Evolutionary conservation across 2,888 invertebrate genomes (phyloP).

Genomic region (Polyploca ridens): DNA sequence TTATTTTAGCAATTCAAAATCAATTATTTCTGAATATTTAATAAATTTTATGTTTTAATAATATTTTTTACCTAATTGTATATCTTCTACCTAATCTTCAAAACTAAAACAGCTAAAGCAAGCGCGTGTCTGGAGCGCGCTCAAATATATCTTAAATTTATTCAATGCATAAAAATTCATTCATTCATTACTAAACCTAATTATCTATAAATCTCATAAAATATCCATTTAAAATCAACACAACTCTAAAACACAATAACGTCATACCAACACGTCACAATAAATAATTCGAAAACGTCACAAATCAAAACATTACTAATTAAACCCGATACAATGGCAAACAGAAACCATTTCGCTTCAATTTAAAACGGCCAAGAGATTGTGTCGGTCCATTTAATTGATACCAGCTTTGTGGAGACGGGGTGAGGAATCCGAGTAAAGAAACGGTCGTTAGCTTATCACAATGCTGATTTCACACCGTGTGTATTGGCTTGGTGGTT

Average conservation of each 20-base stretch:
- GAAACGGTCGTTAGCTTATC: slow-evolving; percentile 80
- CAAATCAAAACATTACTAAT: slow-evolving; percentile 13
- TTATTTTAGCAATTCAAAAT: no score
- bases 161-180: no score
- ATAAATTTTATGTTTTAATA: no score
- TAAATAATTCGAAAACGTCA: slow-evolving; percentile 2
- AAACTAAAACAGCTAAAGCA: no score
- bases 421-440: slow-evolving; percentile 62
- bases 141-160: no score
- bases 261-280: background rate
- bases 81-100: no score
- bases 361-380: slow-evolving; percentile 60
- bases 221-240: background rate
- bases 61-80: no score
- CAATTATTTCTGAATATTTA: no score
- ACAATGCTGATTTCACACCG: slow-evolving; percentile 75
- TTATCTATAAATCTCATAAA: no score
- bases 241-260: background rate
- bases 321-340: slow-evolving; percentile 10
- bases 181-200: no score
- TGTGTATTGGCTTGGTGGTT: slow-evolving; percentile 35
- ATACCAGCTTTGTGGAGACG: slow-evolving; percentile 52
- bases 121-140: no score
- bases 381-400: slow-evolving; percentile 75
- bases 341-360: slow-evolving; percentile 38